A percentile compares a stretch with the other conserved stretches of the same genome.
Conservation (phyloP, 1,140 invertebrate species). For the Helicoverpa armigera region DNA sequence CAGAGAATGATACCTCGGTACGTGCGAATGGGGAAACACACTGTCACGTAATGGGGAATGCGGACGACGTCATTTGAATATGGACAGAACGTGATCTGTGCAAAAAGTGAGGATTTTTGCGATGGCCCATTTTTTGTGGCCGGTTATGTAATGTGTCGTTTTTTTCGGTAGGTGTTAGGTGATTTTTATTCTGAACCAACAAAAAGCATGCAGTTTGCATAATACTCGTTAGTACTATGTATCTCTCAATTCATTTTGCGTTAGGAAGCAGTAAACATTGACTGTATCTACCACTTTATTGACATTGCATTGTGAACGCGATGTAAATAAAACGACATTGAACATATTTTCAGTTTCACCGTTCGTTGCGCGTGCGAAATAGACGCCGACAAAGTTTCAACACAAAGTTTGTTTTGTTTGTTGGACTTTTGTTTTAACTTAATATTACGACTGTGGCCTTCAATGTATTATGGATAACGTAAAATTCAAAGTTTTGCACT, state of each 20-base stretch:
- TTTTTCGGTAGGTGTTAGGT: neutral
- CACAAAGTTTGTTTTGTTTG: conserved; percentile 6
- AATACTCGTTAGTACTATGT: too few relatives aligned
- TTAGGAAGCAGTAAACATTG: neutral
- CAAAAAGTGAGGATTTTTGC: conserved; percentile 14
- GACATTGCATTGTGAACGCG: neutral
- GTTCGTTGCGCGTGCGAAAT: neutral
- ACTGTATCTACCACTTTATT: neutral
- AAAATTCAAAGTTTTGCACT: neutral
- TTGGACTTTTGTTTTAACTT: conserved; percentile 22
- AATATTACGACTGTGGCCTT: conserved; percentile 1
- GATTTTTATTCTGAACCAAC: too few relatives aligned
- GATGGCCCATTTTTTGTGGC: conserved; percentile 8
- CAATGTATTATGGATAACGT: neutral
- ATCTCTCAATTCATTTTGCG: neutral
- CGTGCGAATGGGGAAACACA: conserved; percentile 45
- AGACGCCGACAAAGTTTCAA: neutral
- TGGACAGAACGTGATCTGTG: conserved; percentile 34
- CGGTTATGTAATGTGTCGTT: neutral
- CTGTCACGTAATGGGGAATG: conserved; percentile 50
- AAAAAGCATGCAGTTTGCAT: too few relatives aligned
- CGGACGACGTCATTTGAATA: conserved; percentile 46
- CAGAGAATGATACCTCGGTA: conserved; percentile 36
- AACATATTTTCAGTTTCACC: conserved; percentile 6
- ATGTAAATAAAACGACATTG: conserved; percentile 8